These are phyloP conservation scores for Stylophora pistillata DNA, from an alignment of 64 coral and sea anemone species.

Conservation along the genomic window DNA sequence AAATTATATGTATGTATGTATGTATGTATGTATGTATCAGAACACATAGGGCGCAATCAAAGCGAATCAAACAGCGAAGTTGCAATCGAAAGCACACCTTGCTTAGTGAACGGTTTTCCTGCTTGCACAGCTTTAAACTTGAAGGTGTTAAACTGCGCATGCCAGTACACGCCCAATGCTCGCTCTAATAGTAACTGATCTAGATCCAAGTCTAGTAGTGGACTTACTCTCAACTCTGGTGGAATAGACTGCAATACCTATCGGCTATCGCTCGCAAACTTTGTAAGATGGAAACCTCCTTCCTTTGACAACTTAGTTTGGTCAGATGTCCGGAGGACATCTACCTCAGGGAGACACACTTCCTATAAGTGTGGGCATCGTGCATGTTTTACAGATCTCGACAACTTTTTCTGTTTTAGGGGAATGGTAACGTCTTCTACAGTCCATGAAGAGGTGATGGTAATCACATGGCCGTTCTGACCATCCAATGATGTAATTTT, in stretches of 20 bases:
- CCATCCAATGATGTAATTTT: constrained; percentile 27
- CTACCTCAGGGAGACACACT: constrained; percentile 42
- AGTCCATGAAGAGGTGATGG: constrained; percentile 19
- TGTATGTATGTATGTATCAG: no score
- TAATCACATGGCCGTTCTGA: not conserved
- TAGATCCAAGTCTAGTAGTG: constrained; percentile 31
- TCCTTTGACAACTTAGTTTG: constrained; percentile 13
- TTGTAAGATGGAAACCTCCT: constrained; percentile 47
- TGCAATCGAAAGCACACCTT: constrained; percentile 47
- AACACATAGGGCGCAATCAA: no score
- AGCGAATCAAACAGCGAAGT: constrained; percentile 52
- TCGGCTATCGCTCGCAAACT: constrained; percentile 46
- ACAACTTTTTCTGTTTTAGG: constrained; percentile 12
- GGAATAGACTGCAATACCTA: constrained; percentile 29
- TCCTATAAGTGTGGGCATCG: constrained; percentile 21
- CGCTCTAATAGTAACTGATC: constrained; percentile 49
- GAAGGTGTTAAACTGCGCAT: constrained; percentile 33
- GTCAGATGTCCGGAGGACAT: not conserved
- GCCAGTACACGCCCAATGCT: constrained; percentile 53
- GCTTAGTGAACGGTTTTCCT: constrained; percentile 21
- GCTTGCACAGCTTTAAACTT: constrained; percentile 15
- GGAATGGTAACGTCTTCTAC: constrained; percentile 30
- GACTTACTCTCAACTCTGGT: constrained; percentile 11
- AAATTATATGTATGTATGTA: no score
- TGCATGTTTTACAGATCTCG: not conserved